These are phyloP conservation scores for Synanthedon vespiformis DNA, from an alignment of 2,888 invertebrate genomes.

Conservation along the genomic window DNA sequence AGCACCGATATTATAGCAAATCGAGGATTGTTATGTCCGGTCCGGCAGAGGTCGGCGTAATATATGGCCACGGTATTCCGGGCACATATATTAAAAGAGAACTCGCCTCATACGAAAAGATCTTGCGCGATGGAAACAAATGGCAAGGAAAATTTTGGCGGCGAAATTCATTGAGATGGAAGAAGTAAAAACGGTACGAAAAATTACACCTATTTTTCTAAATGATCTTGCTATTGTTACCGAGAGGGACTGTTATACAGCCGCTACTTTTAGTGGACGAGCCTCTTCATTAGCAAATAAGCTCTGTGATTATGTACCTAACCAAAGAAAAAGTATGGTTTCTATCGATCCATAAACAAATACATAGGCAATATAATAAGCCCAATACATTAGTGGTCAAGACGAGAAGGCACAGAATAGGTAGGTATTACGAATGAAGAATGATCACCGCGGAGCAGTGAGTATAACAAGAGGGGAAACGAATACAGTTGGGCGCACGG, in stretches of 20 bases:
- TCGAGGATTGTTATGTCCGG: constrained; percentile 72
- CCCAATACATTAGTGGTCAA: constrained; percentile 23
- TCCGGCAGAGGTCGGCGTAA: constrained; percentile 70
- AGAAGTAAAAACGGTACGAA: constrained; percentile 44
- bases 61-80: constrained; percentile 72
- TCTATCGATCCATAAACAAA: no score
- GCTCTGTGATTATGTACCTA: not conserved
- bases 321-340: not conserved
- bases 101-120: constrained; percentile 70
- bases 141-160: constrained; percentile 67
- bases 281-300: not conserved
- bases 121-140: constrained; percentile 69
- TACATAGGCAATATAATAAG: no score
- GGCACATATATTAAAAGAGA: constrained; percentile 70
- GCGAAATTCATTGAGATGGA: constrained; percentile 59
- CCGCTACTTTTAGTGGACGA: not conserved
- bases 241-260: not conserved
- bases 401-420: constrained; percentile 25
- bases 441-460: constrained; percentile 42
- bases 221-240: constrained; percentile 16
- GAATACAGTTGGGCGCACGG: constrained; percentile 11
- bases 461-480: constrained; percentile 4
- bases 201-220: constrained; percentile 47
- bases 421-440: constrained; percentile 54
- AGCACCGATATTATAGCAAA: constrained; percentile 69